phyloP scores from a whole-genome alignment of 2,888 invertebrate species.

The Amblyjoppa fuscipennis region DNA sequence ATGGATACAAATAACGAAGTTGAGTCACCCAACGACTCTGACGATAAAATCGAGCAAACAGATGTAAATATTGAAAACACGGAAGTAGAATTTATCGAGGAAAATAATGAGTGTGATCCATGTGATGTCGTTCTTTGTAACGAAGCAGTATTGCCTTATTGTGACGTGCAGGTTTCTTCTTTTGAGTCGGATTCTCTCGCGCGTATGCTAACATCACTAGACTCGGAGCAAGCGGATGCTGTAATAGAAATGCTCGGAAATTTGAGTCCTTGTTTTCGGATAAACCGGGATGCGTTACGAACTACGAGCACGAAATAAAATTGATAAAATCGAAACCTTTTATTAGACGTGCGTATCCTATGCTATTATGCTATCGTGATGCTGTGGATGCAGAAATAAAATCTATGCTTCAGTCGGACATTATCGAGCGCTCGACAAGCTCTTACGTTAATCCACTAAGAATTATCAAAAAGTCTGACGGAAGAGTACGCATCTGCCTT shows the following conservation, averaged over 20 bases:
- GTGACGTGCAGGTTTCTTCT: conserved; percentile 65
- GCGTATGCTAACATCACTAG: conserved; percentile 7
- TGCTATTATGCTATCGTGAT: neutral
- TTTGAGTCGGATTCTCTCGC: neutral
- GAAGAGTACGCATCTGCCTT: neutral
- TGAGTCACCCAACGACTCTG: neutral
- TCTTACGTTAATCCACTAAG: conserved; percentile 11
- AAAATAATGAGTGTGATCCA: neutral
- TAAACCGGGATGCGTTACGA: neutral
- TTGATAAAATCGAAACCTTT: neutral
- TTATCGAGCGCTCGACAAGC: conserved; percentile 27
- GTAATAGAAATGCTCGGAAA: neutral
- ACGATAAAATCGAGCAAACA: neutral
- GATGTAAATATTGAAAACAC: neutral
- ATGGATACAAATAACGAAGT: neutral
- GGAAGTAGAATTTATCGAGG: neutral
- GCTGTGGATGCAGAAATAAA: conserved; percentile 7
- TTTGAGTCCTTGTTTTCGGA: neutral
- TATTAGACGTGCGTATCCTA: conserved; percentile 1
- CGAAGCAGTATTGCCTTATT: neutral
- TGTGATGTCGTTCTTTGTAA: neutral
- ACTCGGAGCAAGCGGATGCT: neutral
- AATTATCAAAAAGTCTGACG: conserved; percentile 15
- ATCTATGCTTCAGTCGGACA: neutral
- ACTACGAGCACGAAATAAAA: conserved; percentile 1